phyloP scores from a whole-genome alignment of 2,797 vertebrate species.

The Odontamblyopus lacepedii region DNA sequence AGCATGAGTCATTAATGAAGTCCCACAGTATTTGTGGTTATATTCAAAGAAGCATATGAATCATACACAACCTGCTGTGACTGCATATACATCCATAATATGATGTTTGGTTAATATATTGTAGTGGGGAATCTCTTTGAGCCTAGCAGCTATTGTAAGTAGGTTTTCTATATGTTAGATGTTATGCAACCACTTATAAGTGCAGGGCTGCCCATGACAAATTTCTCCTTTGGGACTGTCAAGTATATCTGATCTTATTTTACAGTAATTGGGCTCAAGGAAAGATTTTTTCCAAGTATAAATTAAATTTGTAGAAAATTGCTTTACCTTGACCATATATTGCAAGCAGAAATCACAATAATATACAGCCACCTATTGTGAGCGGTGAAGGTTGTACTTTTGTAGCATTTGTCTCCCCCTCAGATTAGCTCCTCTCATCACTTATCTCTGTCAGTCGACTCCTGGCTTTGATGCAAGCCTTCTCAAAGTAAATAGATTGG shows the following conservation, averaged over 20 bases:
- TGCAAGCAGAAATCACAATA: background rate
- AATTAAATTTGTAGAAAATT: slow-evolving; percentile 30
- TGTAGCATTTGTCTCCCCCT: slow-evolving; percentile 22
- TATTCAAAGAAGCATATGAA: slow-evolving; percentile 57
- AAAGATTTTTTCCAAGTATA: slow-evolving; percentile 58
- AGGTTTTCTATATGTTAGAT: background rate
- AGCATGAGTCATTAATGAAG: slow-evolving; percentile 57
- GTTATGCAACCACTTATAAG: background rate
- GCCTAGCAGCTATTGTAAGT: background rate
- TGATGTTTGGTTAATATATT: slow-evolving; percentile 61
- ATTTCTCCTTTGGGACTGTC: background rate
- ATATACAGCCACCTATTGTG: slow-evolving; percentile 3
- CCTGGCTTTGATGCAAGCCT: slow-evolving; percentile 12
- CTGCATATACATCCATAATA: slow-evolving; percentile 50
- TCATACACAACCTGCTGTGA: slow-evolving; percentile 54
- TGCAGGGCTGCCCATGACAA: slow-evolving; percentile 1
- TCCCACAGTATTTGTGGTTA: slow-evolving; percentile 30
- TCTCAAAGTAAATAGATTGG: slow-evolving; percentile 18
- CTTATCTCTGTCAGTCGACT: slow-evolving; percentile 8
- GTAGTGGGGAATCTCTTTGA: slow-evolving; percentile 27
- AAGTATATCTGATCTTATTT: slow-evolving; percentile 8
- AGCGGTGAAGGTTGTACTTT: slow-evolving; percentile 3
- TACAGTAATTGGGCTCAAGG: slow-evolving; percentile 61
- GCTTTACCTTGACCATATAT: slow-evolving; percentile 5
- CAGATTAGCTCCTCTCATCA: slow-evolving; percentile 21